Percentiles rank a stretch among this genome's conserved stretches.
phyloP scores from a whole-genome alignment of 2,888 invertebrate genomes.

The Nasonovia ribisnigri region DNA sequence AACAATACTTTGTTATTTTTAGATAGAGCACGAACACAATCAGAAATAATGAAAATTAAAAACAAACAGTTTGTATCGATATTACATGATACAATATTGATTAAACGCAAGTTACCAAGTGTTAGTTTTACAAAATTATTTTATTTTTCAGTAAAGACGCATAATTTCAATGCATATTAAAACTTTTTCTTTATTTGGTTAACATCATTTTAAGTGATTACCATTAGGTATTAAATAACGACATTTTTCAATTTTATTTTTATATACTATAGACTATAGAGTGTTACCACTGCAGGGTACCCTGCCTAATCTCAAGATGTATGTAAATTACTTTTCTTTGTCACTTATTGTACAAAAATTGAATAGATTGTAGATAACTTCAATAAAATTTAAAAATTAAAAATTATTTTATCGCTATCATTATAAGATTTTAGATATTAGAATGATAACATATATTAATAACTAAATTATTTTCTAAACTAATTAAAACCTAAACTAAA shows the following conservation, averaged over 20 bases:
- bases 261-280: too few species aligned
- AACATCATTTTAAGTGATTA: not conserved
- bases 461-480: not conserved
- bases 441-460: not conserved
- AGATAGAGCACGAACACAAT: not conserved
- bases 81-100: not conserved
- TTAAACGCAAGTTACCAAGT: not conserved
- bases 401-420: not conserved
- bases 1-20: not conserved
- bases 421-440: not conserved
- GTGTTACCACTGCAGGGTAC: too few species aligned
- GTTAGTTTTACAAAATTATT: not conserved
- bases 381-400: too few species aligned
- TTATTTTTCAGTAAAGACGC: not conserved
- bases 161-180: not conserved
- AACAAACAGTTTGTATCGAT: not conserved
- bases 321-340: too few species aligned
- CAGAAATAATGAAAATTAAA: not conserved
- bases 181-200: not conserved
- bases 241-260: not conserved
- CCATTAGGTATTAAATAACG: not conserved
- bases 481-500: too few species aligned
- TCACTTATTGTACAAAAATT: too few species aligned
- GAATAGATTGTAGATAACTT: too few species aligned
- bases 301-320: too few species aligned